Evolutionary conservation across 2,113 vertebrate species (phyloP).

Genomic region (Zosterops borbonicus): DNA sequence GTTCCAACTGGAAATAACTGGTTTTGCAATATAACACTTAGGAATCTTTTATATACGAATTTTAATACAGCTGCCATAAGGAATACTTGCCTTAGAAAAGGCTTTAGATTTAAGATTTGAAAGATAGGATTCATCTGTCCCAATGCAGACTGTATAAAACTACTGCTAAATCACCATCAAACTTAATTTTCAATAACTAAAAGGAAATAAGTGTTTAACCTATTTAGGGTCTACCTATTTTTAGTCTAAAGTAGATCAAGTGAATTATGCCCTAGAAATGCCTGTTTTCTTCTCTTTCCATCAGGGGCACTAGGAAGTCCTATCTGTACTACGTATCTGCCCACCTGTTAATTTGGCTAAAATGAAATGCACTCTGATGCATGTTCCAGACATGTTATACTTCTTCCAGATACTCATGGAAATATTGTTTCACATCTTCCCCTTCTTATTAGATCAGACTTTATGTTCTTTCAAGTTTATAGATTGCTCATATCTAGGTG

Average conservation of each 20-base stretch:
- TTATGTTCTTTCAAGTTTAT: background rate
- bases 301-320: background rate
- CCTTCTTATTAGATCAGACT: background rate
- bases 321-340: background rate
- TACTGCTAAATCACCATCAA: background rate
- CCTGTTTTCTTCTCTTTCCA: background rate
- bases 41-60: background rate
- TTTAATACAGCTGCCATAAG: background rate
- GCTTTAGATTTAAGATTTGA: background rate
- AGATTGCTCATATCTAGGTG: background rate
- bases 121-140: background rate
- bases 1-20: background rate
- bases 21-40: background rate
- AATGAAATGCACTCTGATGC: background rate
- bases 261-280: slow-evolving; percentile 14
- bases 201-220: background rate
- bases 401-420: background rate
- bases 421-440: background rate
- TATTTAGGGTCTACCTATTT: slow-evolving; percentile 3
- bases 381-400: background rate
- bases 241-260: background rate
- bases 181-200: background rate
- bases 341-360: background rate
- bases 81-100: background rate
- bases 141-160: background rate